Evolutionary conservation across 1,140 invertebrate genomes (phyloP).

Genomic region (Brachionus manjavacas): DNA sequence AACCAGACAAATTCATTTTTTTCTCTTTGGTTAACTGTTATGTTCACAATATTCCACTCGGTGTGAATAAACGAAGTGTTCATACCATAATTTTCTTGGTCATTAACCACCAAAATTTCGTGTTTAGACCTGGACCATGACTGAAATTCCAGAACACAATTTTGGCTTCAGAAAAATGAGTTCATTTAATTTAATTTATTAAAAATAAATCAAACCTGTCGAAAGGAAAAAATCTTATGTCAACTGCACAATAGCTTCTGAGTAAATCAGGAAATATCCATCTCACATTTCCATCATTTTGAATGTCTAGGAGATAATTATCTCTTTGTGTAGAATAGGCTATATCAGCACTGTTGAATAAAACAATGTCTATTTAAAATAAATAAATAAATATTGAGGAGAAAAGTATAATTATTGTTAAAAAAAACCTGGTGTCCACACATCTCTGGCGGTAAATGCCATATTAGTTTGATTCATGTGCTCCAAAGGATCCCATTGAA

Average conservation of each 20-base stretch:
- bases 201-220: not conserved
- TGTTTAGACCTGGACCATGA: constrained; percentile 26
- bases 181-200: not conserved
- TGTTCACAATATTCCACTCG: constrained; percentile 35
- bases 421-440: constrained; percentile 37
- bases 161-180: not conserved
- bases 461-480: constrained; percentile 6
- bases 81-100: constrained; percentile 4
- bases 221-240: constrained; percentile 40
- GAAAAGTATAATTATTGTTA: too few relatives aligned
- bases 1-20: constrained; percentile 38
- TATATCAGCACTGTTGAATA: constrained; percentile 35
- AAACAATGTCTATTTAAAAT: constrained; percentile 33
- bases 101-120: constrained; percentile 1
- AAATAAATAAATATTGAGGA: too few relatives aligned
- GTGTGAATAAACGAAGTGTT: constrained; percentile 22
- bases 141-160: constrained; percentile 35
- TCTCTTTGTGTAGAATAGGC: constrained; percentile 41
- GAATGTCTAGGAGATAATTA: constrained; percentile 23
- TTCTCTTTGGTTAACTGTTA: not conserved
- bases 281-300: constrained; percentile 15
- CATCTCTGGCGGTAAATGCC: constrained; percentile 10
- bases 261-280: constrained; percentile 36
- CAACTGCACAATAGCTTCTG: constrained; percentile 32
- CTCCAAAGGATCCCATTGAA: constrained; percentile 22